These are phyloP conservation scores for Ctenosaura bakeri DNA, from an alignment of 2,797 vertebrate species.

Conservation along the genomic window DNA sequence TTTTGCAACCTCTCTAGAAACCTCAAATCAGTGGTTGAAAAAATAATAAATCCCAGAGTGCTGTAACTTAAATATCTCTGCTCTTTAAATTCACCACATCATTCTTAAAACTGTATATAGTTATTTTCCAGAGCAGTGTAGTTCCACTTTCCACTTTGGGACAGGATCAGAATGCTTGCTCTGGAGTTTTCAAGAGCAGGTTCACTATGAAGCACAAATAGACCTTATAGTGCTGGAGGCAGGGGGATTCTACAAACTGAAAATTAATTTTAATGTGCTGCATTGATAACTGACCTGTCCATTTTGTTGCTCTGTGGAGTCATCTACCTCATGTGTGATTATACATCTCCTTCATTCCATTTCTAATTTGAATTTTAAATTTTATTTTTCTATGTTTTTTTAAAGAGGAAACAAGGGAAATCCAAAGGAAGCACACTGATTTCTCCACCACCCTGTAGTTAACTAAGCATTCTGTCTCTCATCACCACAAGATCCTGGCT, in stretches of 20 bases:
- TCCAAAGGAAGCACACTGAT: background rate
- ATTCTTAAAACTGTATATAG: background rate
- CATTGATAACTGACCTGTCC: background rate
- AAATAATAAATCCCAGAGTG: background rate
- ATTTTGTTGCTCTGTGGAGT: background rate
- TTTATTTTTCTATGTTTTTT: background rate
- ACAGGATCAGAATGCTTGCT: background rate
- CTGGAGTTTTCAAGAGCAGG: background rate
- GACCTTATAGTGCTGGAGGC: too few species aligned
- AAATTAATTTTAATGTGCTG: background rate
- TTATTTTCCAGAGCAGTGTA: background rate
- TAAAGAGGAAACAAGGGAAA: background rate
- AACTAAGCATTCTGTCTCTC: slow-evolving; percentile 54
- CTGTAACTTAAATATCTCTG: background rate
- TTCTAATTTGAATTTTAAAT: background rate
- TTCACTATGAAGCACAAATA: background rate
- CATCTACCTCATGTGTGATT: background rate
- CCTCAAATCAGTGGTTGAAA: background rate
- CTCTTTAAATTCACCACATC: background rate
- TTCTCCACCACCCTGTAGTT: background rate
- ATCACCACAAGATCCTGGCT: background rate
- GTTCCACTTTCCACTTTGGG: background rate
- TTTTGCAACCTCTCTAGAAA: background rate
- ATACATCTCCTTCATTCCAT: background rate
- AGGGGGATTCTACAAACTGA: background rate